Conservation (phyloP, 1,140 invertebrate species). For the Batillaria attramentaria region DNA sequence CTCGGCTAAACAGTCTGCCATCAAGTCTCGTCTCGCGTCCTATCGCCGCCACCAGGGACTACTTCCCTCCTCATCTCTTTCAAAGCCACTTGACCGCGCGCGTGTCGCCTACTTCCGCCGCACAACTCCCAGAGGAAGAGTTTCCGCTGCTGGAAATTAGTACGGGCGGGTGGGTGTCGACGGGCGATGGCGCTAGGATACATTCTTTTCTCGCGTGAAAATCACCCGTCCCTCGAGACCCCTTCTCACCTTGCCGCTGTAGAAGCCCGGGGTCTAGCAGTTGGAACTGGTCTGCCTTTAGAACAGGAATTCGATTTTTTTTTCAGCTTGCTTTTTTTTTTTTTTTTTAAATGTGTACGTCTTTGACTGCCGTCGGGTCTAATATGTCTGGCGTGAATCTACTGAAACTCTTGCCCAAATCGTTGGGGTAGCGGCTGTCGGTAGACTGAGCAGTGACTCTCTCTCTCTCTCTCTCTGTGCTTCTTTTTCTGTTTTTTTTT, state of each 20-base stretch:
- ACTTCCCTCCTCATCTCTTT: neutral
- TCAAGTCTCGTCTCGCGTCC: too few species aligned
- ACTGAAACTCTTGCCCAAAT: neutral
- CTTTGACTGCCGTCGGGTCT: too few species aligned
- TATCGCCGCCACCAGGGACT: neutral
- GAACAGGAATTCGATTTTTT: neutral
- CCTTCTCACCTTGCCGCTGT: conserved; percentile 21
- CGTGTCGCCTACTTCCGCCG: conserved; percentile 25
- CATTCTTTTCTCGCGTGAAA: conserved; percentile 15
- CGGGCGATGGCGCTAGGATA: conserved; percentile 4
- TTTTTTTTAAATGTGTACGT: neutral
- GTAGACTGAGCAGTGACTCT: too few species aligned
- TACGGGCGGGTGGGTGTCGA: neutral
- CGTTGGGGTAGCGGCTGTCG: too few species aligned
- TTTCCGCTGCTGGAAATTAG: conserved; percentile 4
- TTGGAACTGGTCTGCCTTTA: neutral
- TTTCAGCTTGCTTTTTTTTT: too few species aligned
- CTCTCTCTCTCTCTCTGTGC: conserved; percentile 2
- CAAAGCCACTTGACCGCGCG: conserved; percentile 23
- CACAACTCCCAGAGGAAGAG: conserved; percentile 8
- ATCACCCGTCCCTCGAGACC: conserved; percentile 17
- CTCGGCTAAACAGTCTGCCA: too few species aligned
- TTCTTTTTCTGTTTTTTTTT: too few species aligned
- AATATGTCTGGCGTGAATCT: too few species aligned
- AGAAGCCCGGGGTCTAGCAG: neutral